Base-by-base conservation (phyloP, 2,113 vertebrate genomes). In the Corythornis cristatus region DNA sequence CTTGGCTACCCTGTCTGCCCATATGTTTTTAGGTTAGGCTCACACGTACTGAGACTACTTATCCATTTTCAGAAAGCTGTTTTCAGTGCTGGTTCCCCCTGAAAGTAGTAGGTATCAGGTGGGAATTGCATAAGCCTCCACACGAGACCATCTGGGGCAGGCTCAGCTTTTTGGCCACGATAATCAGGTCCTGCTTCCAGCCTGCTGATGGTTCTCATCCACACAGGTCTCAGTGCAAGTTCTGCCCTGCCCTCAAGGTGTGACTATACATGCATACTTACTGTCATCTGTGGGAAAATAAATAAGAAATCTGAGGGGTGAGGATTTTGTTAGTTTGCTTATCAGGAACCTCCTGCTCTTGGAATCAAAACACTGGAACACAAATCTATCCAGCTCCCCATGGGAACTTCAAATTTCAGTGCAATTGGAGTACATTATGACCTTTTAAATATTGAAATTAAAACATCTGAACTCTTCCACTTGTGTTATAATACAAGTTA, bases 41-140 rank as follows among this genome's bases (percentile, higher is more conserved):
- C 43, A 56, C 11, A n/a, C 80, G 89, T 67, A n/a, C 65, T 17
- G 77, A 93, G 86, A 90, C 64, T 75, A 84, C 53, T 96, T 81
- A 84, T 43, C 33, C 8, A 35, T 71, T 76, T 66, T 83, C 51
- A 67, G 65, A 88, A 89, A 71, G 70, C 40, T 86, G 53, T n/a
- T 92, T 78, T 64, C 70, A 56, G 1, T 18, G 46, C 11, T 71
- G 77, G 43, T 66, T 74, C 22, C 40, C 65, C 57, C 46, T 60
- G 61, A 75, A 77, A 48, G 70, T 15, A 56, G 43, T 7, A 84
- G 65, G 70, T 64, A 37, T 51, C 86, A 71, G 37, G 40, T 73
- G 60, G 68, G 70, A 90, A 81, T 20, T 64, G 53, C 25, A 46
- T 73, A 93, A 77, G 53, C 22, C 26, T 67, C 43, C 3, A 46